Evolutionary conservation across 2,888 invertebrate genomes (phyloP), one percentile per base, ranked within the genome.

Genomic region (Poecilobothrus nobilitatus): DNA sequence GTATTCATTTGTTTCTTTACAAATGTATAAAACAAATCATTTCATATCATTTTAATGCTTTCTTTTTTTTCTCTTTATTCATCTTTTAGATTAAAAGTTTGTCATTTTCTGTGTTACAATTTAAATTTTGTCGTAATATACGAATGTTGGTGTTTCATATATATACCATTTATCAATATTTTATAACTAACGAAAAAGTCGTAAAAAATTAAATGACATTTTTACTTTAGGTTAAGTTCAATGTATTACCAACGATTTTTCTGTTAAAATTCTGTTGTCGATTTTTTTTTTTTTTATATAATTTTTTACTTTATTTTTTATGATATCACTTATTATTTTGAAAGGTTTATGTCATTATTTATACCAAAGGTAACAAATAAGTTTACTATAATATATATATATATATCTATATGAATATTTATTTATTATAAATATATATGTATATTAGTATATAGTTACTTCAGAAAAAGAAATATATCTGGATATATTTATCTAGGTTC

Each of bases 331-430:
- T 53, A 53, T 53, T 53, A 53, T 15, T 53, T 53, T 53, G 53
- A 53, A 53, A 53, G 53, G 53, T 53, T 53, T 53, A 15, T 53
- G 53, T 53, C 53, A 53, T 53, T 53, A 53, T 53, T 53, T 18
- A 53, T 18, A 53, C 18, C 4, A 37, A 37, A 27, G 2, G 37
- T 37, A 10, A 37, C 37, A 37, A 37, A 37, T 37, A 37, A 1
- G 37, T 10, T 37, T 37, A 27, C 2, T 27, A 27, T 5, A 27
- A 5, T 15, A 41, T 41, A 41, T 41, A 41, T 6, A 41, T 2
- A 41, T 1, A 8, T 15, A 41, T 41, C 5, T 41, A 41, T 41
- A 41, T 41, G 7, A 6, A 27, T 5, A 27, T 27, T 27, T n/a
- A n/a, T n/a, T n/a, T n/a, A n/a, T 27, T 27, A 27, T 27, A 27